phyloP scores from a whole-genome alignment of 2,797 vertebrate species.

The Pangasius larnaudii region DNA sequence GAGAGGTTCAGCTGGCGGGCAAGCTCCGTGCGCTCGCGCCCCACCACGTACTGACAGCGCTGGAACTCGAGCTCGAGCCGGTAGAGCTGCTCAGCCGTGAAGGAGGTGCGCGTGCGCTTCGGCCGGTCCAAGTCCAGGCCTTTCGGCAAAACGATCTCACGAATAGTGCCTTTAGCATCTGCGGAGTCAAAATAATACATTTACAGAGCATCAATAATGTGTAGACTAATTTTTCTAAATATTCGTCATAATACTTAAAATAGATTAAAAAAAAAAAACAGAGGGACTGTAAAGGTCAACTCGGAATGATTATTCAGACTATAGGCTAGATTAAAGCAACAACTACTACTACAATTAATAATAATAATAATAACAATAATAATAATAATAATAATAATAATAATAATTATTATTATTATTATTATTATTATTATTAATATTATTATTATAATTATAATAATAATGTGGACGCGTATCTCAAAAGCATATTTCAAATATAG shows the following conservation, averaged over 20 bases:
- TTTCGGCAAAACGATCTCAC: slow-evolving; percentile 94
- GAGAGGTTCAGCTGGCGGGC: slow-evolving; percentile 92
- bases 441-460: no score
- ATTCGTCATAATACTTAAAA: background rate
- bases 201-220: background rate
- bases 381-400: background rate
- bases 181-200: slow-evolving; percentile 23
- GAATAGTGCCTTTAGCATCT: slow-evolving; percentile 97
- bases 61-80: slow-evolving; percentile 94
- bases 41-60: slow-evolving; percentile 95
- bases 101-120: slow-evolving; percentile 93
- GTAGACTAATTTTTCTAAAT: background rate
- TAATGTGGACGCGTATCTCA: background rate
- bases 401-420: no score
- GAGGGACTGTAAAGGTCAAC: background rate
- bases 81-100: slow-evolving; percentile 96
- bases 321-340: background rate
- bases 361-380: background rate
- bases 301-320: background rate
- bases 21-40: slow-evolving; percentile 90
- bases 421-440: no score
- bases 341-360: background rate
- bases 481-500: background rate
- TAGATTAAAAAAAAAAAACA: no score
- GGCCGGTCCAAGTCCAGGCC: slow-evolving; percentile 94